A percentile compares a stretch with the other conserved stretches of the same genome.
phyloP scores from a whole-genome alignment of 2,113 vertebrate species.

The Xiphorhynchus elegans region DNA sequence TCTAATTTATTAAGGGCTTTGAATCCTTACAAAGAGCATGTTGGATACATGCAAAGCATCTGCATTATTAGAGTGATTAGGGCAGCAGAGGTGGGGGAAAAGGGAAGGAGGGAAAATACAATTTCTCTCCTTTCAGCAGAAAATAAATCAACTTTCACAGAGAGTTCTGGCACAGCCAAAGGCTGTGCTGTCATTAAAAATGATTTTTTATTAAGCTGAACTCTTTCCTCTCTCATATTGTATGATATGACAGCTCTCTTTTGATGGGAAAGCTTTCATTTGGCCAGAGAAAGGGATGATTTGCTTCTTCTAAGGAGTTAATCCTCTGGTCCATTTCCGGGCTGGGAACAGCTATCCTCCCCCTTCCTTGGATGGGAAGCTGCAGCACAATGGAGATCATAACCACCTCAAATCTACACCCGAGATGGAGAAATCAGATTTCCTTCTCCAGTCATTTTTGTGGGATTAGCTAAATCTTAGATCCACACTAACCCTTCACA shows the following conservation, averaged over 20 bases:
- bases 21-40: background rate
- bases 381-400: constrained; percentile 86
- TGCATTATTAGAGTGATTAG: background rate
- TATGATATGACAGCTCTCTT: constrained; percentile 73
- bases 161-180: background rate
- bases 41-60: background rate
- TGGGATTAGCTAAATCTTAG: constrained; percentile 92
- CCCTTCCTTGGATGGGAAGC: constrained; percentile 34
- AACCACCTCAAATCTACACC: constrained; percentile 79
- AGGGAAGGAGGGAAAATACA: background rate
- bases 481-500: constrained; percentile 89
- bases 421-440: constrained; percentile 92
- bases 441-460: constrained; percentile 85
- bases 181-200: constrained; percentile 37
- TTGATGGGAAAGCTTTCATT: constrained; percentile 71
- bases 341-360: constrained; percentile 61
- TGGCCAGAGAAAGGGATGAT: constrained; percentile 70
- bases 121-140: constrained; percentile 26
- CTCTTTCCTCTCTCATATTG: constrained; percentile 53
- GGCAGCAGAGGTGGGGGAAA: background rate
- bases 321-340: constrained; percentile 72
- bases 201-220: constrained; percentile 50
- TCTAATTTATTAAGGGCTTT: constrained; percentile 29
- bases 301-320: constrained; percentile 72
- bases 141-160: constrained; percentile 56